phyloP scores from a whole-genome alignment of 2,797 vertebrate genomes.

The Sebastes oblongus region DNA sequence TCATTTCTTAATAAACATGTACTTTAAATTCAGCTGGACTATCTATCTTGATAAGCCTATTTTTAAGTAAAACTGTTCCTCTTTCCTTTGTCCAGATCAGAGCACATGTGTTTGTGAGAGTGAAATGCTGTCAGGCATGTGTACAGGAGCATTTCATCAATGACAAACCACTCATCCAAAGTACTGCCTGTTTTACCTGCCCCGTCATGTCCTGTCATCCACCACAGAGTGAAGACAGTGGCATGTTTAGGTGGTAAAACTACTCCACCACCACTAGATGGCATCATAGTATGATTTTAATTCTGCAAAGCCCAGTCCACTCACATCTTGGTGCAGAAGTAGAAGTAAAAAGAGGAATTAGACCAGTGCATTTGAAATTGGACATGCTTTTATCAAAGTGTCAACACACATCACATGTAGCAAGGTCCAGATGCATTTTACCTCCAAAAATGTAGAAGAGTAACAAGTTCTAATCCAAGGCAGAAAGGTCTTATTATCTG shows the following conservation, averaged over 20 bases:
- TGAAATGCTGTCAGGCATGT: background rate
- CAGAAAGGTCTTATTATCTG: background rate
- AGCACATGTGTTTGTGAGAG: background rate
- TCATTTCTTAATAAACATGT: background rate
- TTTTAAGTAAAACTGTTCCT: background rate
- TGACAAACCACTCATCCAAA: background rate
- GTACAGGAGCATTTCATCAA: background rate
- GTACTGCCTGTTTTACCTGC: background rate
- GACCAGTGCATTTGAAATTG: background rate
- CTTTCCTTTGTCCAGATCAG: background rate
- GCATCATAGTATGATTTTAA: slow-evolving; percentile 9
- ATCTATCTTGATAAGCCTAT: background rate
- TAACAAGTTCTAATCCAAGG: background rate
- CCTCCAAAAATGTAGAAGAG: background rate
- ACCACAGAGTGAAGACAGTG: background rate
- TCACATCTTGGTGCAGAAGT: background rate
- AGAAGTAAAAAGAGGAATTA: background rate
- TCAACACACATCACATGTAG: background rate
- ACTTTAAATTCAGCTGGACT: background rate
- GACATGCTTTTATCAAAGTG: background rate
- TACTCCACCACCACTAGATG: slow-evolving; percentile 53
- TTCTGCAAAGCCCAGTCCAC: background rate
- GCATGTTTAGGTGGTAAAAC: background rate
- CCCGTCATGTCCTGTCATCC: too few species aligned
- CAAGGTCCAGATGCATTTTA: background rate